These are phyloP conservation scores for Phylloscopus collybita DNA, from an alignment of 2,797 vertebrate species.

Conservation along the genomic window DNA sequence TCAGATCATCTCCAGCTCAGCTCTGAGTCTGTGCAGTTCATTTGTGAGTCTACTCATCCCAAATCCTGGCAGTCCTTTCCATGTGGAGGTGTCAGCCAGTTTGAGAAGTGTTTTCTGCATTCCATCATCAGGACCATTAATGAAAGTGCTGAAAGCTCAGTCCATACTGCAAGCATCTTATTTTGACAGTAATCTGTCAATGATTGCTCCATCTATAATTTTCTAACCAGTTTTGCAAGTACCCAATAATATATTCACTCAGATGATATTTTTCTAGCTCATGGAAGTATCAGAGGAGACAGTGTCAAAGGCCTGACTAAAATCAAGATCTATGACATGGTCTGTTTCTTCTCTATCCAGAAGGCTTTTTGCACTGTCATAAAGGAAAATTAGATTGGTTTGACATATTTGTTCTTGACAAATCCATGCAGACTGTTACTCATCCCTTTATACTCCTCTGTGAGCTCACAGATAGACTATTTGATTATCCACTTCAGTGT, in stretches of 20 bases:
- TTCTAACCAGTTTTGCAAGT: constrained; percentile 19
- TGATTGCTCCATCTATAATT: constrained; percentile 53
- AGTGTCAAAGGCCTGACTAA: constrained; percentile 21
- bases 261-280: constrained; percentile 30
- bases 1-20: not conserved
- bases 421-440: constrained; percentile 39
- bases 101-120: not conserved
- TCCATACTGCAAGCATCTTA: not conserved
- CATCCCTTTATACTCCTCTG: constrained; percentile 1
- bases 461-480: constrained; percentile 22
- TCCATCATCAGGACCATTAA: not conserved
- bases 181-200: constrained; percentile 58
- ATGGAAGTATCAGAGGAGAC: not conserved
- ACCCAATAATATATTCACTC: constrained; percentile 23
- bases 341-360: constrained; percentile 37
- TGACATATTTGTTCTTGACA: constrained; percentile 55
- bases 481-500: constrained; percentile 38
- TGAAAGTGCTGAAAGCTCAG: constrained; percentile 35
- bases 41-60: not conserved
- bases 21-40: not conserved
- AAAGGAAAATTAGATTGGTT: constrained; percentile 38
- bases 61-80: not conserved
- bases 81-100: constrained; percentile 10
- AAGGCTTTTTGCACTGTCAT: constrained; percentile 36
- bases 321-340: constrained; percentile 36